Percentiles rank a stretch among this genome's conserved stretches.
phyloP scores from a whole-genome alignment of 1,140 invertebrate genomes.

The Charaxes varanes region DNA sequence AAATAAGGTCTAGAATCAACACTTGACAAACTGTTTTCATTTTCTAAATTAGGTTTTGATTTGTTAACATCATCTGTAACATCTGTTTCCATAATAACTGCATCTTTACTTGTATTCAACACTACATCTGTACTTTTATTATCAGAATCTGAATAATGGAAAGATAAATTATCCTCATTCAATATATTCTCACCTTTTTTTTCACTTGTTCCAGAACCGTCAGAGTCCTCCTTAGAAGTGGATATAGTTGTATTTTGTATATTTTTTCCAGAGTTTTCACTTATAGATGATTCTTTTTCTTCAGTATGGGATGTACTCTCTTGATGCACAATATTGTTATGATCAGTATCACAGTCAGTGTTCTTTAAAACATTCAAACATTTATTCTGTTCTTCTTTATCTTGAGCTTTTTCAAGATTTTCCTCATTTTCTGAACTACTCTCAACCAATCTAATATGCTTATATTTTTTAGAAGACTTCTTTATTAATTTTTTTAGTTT shows the following conservation, averaged over 20 bases:
- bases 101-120: constrained; percentile 4
- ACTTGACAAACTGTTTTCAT: constrained; percentile 13
- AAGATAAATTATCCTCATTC: no score
- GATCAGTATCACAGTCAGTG: neutral
- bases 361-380: neutral
- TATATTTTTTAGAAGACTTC: constrained; percentile 23
- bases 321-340: no score
- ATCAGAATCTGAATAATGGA: no score
- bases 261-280: no score
- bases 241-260: no score
- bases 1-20: constrained; percentile 32
- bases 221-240: no score
- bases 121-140: neutral
- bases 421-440: constrained; percentile 24
- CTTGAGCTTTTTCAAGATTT: constrained; percentile 4
- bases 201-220: constrained; percentile 5
- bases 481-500: constrained; percentile 4
- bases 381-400: neutral
- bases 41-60: constrained; percentile 9
- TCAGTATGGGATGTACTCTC: no score
- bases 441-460: constrained; percentile 25
- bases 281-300: no score
- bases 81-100: constrained; percentile 2
- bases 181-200: no score
- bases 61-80: constrained; percentile 3